Conservation (phyloP, 2,113 vertebrate genomes). For the Oncorhynchus nerka region DNA sequence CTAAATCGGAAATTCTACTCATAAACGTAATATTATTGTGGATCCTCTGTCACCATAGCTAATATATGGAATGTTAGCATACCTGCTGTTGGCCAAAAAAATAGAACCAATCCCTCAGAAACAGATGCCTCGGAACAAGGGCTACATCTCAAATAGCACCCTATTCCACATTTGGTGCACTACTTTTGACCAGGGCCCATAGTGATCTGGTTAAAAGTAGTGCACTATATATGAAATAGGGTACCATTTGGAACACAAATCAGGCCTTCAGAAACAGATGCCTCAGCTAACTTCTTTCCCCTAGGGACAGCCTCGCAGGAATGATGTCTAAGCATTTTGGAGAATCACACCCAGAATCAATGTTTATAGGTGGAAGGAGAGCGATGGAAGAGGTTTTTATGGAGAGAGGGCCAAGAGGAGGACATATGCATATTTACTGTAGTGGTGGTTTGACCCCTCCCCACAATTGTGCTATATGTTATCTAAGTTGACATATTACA, state of each 20-base stretch:
- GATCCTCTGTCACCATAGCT: neutral
- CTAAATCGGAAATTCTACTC: too few species aligned
- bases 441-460: too few species aligned
- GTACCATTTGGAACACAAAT: too few species aligned
- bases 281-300: neutral
- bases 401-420: too few species aligned
- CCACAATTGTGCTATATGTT: too few species aligned
- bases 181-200: too few species aligned
- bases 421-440: too few species aligned
- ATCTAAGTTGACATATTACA: too few species aligned
- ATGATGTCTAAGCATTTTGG: neutral
- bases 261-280: neutral
- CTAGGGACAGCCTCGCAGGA: neutral
- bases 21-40: neutral
- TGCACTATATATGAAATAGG: too few species aligned
- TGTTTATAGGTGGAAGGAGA: neutral
- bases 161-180: too few species aligned
- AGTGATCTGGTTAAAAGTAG: too few species aligned
- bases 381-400: neutral
- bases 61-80: neutral
- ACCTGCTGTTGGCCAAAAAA: neutral
- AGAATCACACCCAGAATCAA: slow-evolving; percentile 5
- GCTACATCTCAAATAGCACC: too few species aligned
- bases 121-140: neutral
- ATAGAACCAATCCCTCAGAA: neutral